Evolutionary conservation across 2,113 vertebrate genomes (phyloP), one percentile per base, ranked within the genome.

Genomic region (Urocolius indicus): DNA sequence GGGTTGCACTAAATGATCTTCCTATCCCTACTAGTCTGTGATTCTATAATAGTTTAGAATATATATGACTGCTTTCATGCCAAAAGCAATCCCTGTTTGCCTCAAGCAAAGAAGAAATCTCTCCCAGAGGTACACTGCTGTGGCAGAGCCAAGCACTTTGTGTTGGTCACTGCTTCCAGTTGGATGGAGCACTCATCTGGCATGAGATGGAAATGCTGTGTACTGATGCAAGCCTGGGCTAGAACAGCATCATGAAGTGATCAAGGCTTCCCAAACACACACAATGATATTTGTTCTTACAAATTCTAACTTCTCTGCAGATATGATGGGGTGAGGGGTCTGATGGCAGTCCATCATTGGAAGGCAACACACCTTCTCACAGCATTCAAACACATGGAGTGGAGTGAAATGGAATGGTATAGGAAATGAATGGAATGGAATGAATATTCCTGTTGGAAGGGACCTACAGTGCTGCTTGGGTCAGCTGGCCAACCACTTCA

Each of bases 71-170:
- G 20, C 16, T 26, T 59, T 48, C 30, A 14, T 13, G 24, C 46
- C 58, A 30, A 52, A 59, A 51, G 1, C 90, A 59, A 32, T 18
- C n/a, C 3, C 65, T 22, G 13, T 21, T 82, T 18, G n/a, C 59
- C 58, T 48, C 30, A 6, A 41, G 73, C 34, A 6, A 17, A 38
- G 65, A 22, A 36, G 69, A 19, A 41, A 24, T 16, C 57, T 68
- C 68, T 68, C 68, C 63, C 49, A 21, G 36, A 10, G 36, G 63
- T 3, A 2, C 45, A 3, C 19, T 13, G 16, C 2, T 54, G 26
- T 41, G 36, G 55, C 57, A 62, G 18, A 11, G 52, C 46, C 2
- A 0, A 76, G 51, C 71, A 12, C 36, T 15, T 29, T 0, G 1
- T 4, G 12, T n/a, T 32, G 36, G 58, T 20, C 4, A 1, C 63